Percentiles rank a stretch among this genome's conserved stretches.
phyloP scores from a whole-genome alignment of 2,888 invertebrate species.

The Lasius platythorax region DNA sequence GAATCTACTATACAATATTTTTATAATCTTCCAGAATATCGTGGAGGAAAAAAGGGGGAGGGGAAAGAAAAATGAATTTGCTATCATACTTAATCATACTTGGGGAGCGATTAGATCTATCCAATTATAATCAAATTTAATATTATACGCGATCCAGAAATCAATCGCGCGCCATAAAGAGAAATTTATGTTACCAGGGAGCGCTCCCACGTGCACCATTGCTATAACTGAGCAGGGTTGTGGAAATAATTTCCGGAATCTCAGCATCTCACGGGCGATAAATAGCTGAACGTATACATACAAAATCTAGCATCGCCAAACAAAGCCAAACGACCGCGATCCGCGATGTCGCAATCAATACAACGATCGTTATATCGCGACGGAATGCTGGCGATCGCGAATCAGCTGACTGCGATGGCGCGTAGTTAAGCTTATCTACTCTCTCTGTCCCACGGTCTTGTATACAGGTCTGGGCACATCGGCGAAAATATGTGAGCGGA shows the following conservation, averaged over 20 bases:
- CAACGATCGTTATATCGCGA: background rate
- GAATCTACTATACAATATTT: background rate
- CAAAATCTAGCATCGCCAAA: background rate
- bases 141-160: background rate
- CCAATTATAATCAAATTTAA: background rate
- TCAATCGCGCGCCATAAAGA: background rate
- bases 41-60: background rate
- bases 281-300: background rate
- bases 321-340: background rate
- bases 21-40: background rate
- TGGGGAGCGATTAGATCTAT: background rate
- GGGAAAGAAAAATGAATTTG: background rate
- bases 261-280: conserved; percentile 81
- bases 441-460: background rate
- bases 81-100: background rate
- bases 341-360: background rate
- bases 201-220: conserved; percentile 90
- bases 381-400: background rate
- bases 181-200: conserved; percentile 88
- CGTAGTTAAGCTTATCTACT: background rate
- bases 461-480: too few relatives aligned
- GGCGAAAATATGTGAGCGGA: too few relatives aligned
- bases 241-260: conserved; percentile 83
- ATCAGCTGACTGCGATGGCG: background rate
- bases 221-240: conserved; percentile 88